Evolutionary conservation across 2,888 invertebrate genomes (phyloP).

Genomic region (Mantis religiosa): DNA sequence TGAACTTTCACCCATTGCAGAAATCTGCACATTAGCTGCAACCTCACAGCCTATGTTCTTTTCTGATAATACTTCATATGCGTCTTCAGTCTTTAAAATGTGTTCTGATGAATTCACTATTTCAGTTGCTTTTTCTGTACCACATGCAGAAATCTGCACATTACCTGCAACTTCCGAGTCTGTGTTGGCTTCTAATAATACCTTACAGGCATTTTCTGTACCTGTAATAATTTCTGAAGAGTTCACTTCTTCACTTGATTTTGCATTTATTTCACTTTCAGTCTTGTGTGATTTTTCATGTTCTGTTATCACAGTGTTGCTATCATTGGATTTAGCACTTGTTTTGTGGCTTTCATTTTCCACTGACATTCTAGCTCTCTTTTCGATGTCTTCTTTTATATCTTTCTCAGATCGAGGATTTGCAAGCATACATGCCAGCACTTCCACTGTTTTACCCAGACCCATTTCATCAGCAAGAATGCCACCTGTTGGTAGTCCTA

Average conservation of each 20-base stretch:
- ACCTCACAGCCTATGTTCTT: background rate
- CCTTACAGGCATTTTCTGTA: no score
- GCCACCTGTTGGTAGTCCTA: slow-evolving; percentile 55
- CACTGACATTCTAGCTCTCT: slow-evolving; percentile 6
- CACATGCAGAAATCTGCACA: no score
- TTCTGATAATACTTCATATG: background rate
- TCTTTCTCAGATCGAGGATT: slow-evolving; percentile 45
- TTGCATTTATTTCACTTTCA: background rate
- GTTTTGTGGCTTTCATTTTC: background rate
- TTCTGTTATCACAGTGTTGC: background rate
- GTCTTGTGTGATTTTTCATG: background rate
- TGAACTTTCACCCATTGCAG: background rate
- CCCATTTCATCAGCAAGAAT: slow-evolving; percentile 81
- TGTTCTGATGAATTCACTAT: background rate
- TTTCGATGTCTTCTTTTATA: slow-evolving; percentile 16
- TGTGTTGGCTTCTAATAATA: no score
- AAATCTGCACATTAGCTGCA: background rate
- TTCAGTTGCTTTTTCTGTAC: background rate
- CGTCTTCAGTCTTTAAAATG: background rate
- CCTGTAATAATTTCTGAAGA: background rate
- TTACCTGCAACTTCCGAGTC: no score
- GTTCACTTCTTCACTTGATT: background rate
- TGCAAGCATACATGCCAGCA: slow-evolving; percentile 60
- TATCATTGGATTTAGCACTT: background rate
- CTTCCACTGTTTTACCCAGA: slow-evolving; percentile 74